Percentiles rank a stretch among this genome's conserved stretches.
Conservation (phyloP, 2,113 vertebrate species). For the Pterophyllum scalare region DNA sequence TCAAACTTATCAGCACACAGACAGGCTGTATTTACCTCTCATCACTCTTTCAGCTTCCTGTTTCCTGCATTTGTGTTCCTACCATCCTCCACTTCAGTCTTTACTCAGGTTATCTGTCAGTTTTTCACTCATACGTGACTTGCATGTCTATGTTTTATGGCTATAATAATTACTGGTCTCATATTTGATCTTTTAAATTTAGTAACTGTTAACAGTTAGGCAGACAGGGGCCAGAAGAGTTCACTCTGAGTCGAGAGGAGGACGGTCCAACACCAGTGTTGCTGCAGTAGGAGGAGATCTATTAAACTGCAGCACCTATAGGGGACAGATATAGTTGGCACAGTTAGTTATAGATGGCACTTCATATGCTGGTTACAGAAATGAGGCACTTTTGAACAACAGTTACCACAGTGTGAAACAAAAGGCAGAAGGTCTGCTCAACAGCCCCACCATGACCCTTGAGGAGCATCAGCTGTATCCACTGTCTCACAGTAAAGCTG, state of each 20-base stretch:
- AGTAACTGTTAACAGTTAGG: background rate
- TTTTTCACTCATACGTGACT: background rate
- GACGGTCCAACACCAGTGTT: slow-evolving; percentile 15
- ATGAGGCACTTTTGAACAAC: slow-evolving; percentile 22
- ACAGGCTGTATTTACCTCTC: slow-evolving; percentile 22
- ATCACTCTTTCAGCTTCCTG: slow-evolving; percentile 3
- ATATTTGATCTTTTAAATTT: slow-evolving; percentile 6
- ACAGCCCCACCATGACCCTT: background rate
- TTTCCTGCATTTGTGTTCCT: background rate
- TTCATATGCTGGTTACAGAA: slow-evolving; percentile 4
- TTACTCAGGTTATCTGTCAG: background rate
- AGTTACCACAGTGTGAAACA: slow-evolving; percentile 11
- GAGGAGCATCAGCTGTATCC: slow-evolving; percentile 26
- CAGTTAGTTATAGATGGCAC: background rate
- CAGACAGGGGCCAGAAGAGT: background rate
- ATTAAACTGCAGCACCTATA: slow-evolving; percentile 6
- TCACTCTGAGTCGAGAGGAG: background rate
- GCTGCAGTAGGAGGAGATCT: slow-evolving; percentile 23
- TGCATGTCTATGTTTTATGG: background rate
- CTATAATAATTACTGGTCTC: background rate
- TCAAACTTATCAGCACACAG: slow-evolving; percentile 42
- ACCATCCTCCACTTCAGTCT: background rate
- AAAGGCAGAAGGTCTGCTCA: background rate
- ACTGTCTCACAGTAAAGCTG: background rate
- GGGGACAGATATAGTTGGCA: background rate